These are phyloP conservation scores for Hozukius guyotensis DNA, from an alignment of 2,797 vertebrate species.

Conservation along the genomic window DNA sequence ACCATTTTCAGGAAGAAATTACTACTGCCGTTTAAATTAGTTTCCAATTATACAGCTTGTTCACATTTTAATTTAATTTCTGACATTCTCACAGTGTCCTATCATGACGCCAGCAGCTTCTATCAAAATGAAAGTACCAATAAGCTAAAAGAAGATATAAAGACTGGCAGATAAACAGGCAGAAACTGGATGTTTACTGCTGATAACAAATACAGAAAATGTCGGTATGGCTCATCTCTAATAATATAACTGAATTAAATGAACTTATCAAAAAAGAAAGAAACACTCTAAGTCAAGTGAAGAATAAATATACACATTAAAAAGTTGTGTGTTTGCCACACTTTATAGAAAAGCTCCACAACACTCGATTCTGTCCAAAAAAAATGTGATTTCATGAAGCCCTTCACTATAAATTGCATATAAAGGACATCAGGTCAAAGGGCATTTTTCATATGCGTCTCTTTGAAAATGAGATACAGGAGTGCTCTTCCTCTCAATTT, in stretches of 20 bases:
- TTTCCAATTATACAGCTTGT: constrained; percentile 59
- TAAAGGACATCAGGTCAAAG: constrained; percentile 68
- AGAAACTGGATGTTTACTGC: not conserved
- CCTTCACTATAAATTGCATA: constrained; percentile 40
- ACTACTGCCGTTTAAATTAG: constrained; percentile 44
- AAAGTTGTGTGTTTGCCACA: not conserved
- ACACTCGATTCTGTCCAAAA: not conserved
- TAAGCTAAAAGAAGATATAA: constrained; percentile 8
- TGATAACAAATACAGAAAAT: not conserved
- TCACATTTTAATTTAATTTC: constrained; percentile 67
- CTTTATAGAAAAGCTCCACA: not conserved
- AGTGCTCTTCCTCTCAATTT: constrained; percentile 26
- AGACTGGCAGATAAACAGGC: not conserved
- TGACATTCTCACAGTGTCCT: constrained; percentile 42
- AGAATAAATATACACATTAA: not conserved
- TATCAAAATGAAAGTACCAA: constrained; percentile 33
- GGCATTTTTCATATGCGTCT: constrained; percentile 56
- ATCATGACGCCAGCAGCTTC: constrained; percentile 44
- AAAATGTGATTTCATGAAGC: constrained; percentile 2
- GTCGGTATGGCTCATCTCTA: not conserved
- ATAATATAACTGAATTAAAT: not conserved
- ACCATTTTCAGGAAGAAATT: constrained; percentile 51
- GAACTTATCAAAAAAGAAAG: not conserved
- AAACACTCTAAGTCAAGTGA: not conserved
- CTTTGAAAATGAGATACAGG: constrained; percentile 25